Percentiles rank a stretch among this genome's conserved stretches.
Conservation (phyloP, 2,888 invertebrate genomes). For the Sinodicranocentrus sp. region DNA sequence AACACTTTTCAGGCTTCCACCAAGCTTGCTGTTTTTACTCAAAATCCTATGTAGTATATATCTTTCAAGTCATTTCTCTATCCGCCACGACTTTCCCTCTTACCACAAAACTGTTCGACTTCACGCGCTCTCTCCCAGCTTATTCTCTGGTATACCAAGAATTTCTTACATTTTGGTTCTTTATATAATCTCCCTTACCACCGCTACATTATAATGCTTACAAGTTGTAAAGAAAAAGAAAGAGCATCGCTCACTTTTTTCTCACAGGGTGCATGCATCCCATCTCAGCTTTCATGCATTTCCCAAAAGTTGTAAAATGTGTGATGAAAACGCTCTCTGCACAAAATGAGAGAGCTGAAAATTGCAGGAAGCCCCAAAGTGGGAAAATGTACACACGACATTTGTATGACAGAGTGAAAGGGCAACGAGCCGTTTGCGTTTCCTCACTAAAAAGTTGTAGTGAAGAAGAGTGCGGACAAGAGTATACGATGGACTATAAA, state of each 20-base stretch:
- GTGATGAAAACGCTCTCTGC: no score
- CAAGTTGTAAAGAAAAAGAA: not conserved
- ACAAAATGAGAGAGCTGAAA: not conserved
- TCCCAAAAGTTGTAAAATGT: not conserved
- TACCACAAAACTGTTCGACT: not conserved
- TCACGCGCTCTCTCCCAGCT: not conserved
- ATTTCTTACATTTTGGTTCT: no score
- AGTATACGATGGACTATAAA: constrained; percentile 23
- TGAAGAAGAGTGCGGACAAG: no score
- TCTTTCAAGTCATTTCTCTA: not conserved
- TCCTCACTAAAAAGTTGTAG: no score
- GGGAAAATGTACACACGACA: constrained; percentile 8
- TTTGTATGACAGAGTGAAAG: constrained; percentile 1
- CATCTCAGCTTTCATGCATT: not conserved
- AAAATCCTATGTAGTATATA: not conserved
- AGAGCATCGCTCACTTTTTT: not conserved
- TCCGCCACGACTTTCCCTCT: not conserved
- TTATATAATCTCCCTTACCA: no score
- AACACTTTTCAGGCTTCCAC: not conserved
- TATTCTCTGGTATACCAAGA: no score
- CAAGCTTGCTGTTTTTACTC: not conserved
- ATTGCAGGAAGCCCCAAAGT: constrained; percentile 28
- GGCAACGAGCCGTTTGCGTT: not conserved
- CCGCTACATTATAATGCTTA: no score
- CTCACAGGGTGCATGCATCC: not conserved